phyloP scores from a whole-genome alignment of 1,140 invertebrate genomes.

The Apis cerana region DNA sequence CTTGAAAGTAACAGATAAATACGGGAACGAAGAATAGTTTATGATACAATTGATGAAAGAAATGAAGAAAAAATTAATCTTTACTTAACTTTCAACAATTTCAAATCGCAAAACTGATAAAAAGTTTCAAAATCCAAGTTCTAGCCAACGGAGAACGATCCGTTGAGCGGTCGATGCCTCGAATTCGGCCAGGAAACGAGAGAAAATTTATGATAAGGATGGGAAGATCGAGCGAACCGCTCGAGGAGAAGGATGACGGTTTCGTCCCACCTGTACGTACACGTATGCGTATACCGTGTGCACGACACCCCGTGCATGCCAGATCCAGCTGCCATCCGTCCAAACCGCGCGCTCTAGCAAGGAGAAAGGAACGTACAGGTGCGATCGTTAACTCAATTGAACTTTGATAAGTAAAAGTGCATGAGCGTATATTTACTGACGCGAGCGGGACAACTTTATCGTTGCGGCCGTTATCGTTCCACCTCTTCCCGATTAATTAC shows the following conservation, averaged over 20 bases:
- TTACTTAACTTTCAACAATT: too few species aligned
- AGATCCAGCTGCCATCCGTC: slow-evolving; percentile 56
- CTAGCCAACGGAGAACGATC: not conserved
- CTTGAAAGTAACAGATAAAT: too few species aligned
- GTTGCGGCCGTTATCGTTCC: not conserved
- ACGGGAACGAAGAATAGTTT: too few species aligned
- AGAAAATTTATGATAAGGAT: slow-evolving; percentile 34
- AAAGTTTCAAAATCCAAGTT: too few species aligned
- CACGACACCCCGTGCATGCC: slow-evolving; percentile 33
- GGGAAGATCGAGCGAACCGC: not conserved
- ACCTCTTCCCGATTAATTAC: not conserved
- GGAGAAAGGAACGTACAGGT: slow-evolving; percentile 67
- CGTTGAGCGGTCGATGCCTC: not conserved
- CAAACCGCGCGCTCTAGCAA: slow-evolving; percentile 37
- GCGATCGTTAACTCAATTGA: slow-evolving; percentile 66
- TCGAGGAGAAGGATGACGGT: slow-evolving; percentile 42
- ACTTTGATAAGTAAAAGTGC: slow-evolving; percentile 63
- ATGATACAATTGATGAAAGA: too few species aligned
- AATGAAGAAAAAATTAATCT: too few species aligned
- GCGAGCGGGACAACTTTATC: slow-evolving; percentile 27
- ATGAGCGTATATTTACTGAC: not conserved
- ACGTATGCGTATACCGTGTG: slow-evolving; percentile 23
- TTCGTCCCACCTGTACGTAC: slow-evolving; percentile 60
- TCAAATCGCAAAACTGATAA: too few species aligned
- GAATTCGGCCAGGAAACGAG: slow-evolving; percentile 24